A percentile compares a stretch with the other conserved stretches of the same genome.
Evolutionary conservation across 2,797 vertebrate genomes (phyloP).

Genomic region (Leuciscus waleckii): DNA sequence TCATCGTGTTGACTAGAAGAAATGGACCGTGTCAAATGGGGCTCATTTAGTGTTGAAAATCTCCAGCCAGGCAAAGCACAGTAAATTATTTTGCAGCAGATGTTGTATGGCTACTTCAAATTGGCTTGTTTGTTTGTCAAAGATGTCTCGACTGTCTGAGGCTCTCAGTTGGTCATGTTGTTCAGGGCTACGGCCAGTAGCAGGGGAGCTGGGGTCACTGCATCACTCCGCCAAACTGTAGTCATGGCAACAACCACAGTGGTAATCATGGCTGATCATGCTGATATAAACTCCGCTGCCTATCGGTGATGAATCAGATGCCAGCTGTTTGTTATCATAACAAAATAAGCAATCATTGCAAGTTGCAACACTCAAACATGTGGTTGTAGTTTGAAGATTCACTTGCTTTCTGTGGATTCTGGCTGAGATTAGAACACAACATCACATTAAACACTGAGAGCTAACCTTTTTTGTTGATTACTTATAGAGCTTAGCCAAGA

Average conservation of each 20-base stretch:
- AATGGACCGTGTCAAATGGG: conserved; percentile 67
- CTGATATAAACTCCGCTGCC: not conserved
- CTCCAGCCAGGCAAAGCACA: conserved; percentile 58
- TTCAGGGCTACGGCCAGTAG: conserved; percentile 59
- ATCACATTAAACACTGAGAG: conserved; percentile 65
- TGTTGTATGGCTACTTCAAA: conserved; percentile 59
- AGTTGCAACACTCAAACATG: conserved; percentile 14
- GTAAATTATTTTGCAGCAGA: conserved; percentile 61
- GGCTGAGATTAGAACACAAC: conserved; percentile 1
- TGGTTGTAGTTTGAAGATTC: conserved; percentile 28
- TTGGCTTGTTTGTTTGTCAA: conserved; percentile 63
- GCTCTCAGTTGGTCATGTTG: conserved; percentile 59
- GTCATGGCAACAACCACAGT: conserved; percentile 62
- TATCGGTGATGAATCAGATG: conserved; percentile 27
- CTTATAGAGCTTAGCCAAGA: conserved; percentile 65
- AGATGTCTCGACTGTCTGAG: conserved; percentile 62
- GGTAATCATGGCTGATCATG: conserved; percentile 60
- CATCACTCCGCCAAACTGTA: conserved; percentile 57
- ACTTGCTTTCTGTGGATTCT: conserved; percentile 27
- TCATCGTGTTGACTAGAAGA: conserved; percentile 61
- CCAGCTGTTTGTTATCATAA: conserved; percentile 19
- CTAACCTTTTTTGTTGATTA: conserved; percentile 32
- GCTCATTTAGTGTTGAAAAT: conserved; percentile 64
- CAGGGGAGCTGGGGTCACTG: conserved; percentile 65
- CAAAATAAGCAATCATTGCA: conserved; percentile 18